These are phyloP conservation scores for Coleophora deauratella DNA, from an alignment of 2,888 invertebrate species.

Conservation along the genomic window DNA sequence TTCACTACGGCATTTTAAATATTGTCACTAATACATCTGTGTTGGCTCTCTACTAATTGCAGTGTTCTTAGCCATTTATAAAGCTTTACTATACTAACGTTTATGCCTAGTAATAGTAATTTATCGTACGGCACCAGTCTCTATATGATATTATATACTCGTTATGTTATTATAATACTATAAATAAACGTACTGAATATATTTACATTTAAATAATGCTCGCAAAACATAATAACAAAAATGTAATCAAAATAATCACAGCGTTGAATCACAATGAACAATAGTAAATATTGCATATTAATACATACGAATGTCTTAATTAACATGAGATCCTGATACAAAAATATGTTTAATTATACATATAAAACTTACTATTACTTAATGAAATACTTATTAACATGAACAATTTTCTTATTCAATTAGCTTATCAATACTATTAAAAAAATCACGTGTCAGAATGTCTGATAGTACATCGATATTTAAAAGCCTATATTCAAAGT, in stretches of 20 bases:
- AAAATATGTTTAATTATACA: conserved; percentile 61
- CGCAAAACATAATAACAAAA: conserved; percentile 25
- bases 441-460: no score
- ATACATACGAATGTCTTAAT: conserved; percentile 30
- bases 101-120: conserved; percentile 14
- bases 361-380: conserved; percentile 42
- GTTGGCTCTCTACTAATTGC: not conserved
- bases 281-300: conserved; percentile 20
- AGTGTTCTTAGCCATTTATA: conserved; percentile 5
- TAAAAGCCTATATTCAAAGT: no score
- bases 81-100: conserved; percentile 19
- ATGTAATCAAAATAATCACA: conserved; percentile 46
- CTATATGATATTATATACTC: conserved; percentile 29
- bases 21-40: no score
- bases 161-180: conserved; percentile 24
- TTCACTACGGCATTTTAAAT: no score
- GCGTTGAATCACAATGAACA: conserved; percentile 49
- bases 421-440: no score
- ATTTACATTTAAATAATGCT: conserved; percentile 13
- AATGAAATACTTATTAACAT: no score
- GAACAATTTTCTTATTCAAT: no score
- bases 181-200: conserved; percentile 24
- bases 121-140: conserved; percentile 44
- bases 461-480: no score
- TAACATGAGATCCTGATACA: conserved; percentile 53